Conservation (phyloP, 2,797 vertebrate genomes). For the Scyliorhinus canicula region DNA sequence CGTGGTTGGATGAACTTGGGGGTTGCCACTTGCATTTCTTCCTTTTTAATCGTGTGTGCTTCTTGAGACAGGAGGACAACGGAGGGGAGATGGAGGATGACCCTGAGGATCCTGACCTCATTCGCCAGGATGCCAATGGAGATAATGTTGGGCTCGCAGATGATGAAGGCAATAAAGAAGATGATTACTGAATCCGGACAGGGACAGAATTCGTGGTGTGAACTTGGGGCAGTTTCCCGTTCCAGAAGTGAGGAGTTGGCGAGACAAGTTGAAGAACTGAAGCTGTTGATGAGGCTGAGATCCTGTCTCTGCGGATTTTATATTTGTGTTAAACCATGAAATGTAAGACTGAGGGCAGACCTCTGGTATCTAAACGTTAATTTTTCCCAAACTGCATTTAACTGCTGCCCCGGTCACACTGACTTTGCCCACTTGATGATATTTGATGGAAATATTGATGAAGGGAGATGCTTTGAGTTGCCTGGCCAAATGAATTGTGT, state of each 20-base stretch:
- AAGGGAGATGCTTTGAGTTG: background rate
- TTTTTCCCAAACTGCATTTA: slow-evolving; percentile 11
- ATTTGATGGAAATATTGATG: background rate
- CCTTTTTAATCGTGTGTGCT: background rate
- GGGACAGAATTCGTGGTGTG: background rate
- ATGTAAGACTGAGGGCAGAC: background rate
- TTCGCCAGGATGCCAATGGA: slow-evolving; percentile 42
- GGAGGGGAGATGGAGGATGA: slow-evolving; percentile 48
- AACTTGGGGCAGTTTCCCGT: background rate
- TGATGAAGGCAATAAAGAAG: slow-evolving; percentile 45
- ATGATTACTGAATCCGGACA: slow-evolving; percentile 47
- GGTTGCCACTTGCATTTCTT: background rate
- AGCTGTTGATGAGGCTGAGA: background rate
- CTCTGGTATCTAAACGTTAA: background rate
- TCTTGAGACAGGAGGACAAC: slow-evolving; percentile 48
- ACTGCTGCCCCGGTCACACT: background rate
- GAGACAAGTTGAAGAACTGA: background rate
- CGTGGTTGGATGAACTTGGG: background rate
- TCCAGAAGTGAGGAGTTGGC: background rate
- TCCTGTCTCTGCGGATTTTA: background rate
- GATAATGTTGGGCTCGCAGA: background rate
- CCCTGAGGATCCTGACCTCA: slow-evolving; percentile 47
- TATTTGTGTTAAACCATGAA: background rate
- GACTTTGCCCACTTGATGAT: background rate
- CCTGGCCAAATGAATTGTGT: background rate